These are phyloP conservation scores for Acleris sparsana DNA, from an alignment of 2,888 invertebrate species.

Conservation along the genomic window DNA sequence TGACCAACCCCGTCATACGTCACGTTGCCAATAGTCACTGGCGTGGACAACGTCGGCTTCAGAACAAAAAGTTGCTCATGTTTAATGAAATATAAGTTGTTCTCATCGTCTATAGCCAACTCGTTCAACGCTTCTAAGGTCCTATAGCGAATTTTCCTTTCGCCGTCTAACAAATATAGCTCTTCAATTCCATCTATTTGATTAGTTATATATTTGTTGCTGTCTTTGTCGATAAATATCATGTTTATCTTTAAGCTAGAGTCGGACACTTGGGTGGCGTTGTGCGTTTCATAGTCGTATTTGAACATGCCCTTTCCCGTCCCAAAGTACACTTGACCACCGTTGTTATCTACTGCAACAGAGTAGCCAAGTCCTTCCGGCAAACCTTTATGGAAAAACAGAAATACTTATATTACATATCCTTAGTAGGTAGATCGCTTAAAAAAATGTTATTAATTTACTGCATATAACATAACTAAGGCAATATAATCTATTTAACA, in stretches of 20 bases:
- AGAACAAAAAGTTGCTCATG: slow-evolving; percentile 61
- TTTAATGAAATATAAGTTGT: slow-evolving; percentile 70
- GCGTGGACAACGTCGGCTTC: slow-evolving; percentile 52
- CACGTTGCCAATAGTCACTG: slow-evolving; percentile 58
- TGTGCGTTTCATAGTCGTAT: slow-evolving; percentile 60
- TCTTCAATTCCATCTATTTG: slow-evolving; percentile 64
- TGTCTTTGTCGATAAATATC: slow-evolving; percentile 67
- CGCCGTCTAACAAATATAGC: slow-evolving; percentile 59
- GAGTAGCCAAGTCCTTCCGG: slow-evolving; percentile 67
- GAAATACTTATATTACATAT: slow-evolving; percentile 1
- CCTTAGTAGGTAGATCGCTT: too few relatives aligned
- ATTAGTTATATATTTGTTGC: slow-evolving; percentile 68
- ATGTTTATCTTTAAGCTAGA: slow-evolving; percentile 59
- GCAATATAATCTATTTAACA: too few relatives aligned
- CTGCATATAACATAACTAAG: too few relatives aligned
- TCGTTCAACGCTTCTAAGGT: slow-evolving; percentile 63
- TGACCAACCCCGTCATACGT: slow-evolving; percentile 64
- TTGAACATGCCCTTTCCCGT: slow-evolving; percentile 65
- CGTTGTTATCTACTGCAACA: slow-evolving; percentile 64
- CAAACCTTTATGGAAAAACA: slow-evolving; percentile 53
- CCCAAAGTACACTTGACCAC: slow-evolving; percentile 65
- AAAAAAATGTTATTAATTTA: too few relatives aligned
- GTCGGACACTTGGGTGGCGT: slow-evolving; percentile 54
- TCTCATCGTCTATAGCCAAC: slow-evolving; percentile 65
- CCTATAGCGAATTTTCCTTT: slow-evolving; percentile 59